Evolutionary conservation across 2,797 vertebrate genomes (phyloP), one percentile per base, ranked within the genome.

Genomic region (Acridotheres tristis): DNA sequence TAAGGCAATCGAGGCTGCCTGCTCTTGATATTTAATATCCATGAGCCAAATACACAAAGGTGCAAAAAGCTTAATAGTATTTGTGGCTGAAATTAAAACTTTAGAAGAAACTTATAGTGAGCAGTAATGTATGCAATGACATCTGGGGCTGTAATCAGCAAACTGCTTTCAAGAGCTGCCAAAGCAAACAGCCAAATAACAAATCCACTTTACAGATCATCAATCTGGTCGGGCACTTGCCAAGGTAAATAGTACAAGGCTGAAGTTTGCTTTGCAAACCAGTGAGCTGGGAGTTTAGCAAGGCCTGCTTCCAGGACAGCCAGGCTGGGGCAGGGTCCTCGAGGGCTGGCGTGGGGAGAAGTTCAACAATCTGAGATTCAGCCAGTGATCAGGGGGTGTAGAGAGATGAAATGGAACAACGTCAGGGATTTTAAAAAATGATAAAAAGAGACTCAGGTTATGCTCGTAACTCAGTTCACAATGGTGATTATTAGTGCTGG

Each of bases 141-240:
- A 99, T 99, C 99, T 99, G 99, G 98, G 98, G 98, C 98, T 98
- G 98, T 98, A 99, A 99, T 99, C 99, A 99, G 98, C 97, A 97
- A 97, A 98, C 98, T 97, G 97, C 99, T 99, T 99, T 99, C 98
- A 99, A 99, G 98, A 98, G 96, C 98, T 98, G 99, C 99, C 99
- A 99, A 99, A 99, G 98, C 98, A 99, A 99, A 99, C 99, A 99
- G 98, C 98, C 98, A 98, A 99, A 99, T 99, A 99, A 99, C 99
- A 99, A 99, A 99, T 99, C 98, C 99, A 99, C 99, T 99, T 99
- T 99, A 98, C 99, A 99, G 99, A 99, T 99, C 99, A 99, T 99
- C 98, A 99, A 99, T 99, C 99, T 98, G 98, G 97, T 96, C 97
- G 91, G 92, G 97, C 98, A 98, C 98, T 98, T 98, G 99, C 99